Evolutionary conservation across 1,140 invertebrate genomes (phyloP).

Genomic region (Archivesica marissinica): DNA sequence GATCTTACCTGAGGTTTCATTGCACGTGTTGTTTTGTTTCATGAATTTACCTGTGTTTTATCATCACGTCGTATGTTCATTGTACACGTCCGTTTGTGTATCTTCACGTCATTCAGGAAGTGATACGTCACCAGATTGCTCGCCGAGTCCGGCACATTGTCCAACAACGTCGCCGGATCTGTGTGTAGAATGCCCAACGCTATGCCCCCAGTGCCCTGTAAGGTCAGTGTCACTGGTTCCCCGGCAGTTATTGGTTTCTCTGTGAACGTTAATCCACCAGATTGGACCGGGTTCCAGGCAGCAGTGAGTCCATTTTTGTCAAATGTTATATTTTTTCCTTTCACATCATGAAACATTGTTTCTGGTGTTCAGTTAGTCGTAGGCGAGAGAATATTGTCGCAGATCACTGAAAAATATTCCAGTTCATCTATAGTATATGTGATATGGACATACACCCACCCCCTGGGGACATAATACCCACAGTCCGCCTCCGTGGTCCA

Average conservation of each 20-base stretch:
- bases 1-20: no score
- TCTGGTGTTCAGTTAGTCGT: background rate
- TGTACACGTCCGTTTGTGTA: constrained; percentile 46
- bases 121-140: background rate
- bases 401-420: no score
- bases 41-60: background rate
- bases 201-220: constrained; percentile 35
- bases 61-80: constrained; percentile 31
- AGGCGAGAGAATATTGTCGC: no score
- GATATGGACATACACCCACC: no score
- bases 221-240: constrained; percentile 21
- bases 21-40: no score
- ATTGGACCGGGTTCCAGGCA: constrained; percentile 32
- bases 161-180: background rate
- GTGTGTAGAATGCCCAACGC: constrained; percentile 22
- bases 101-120: constrained; percentile 53
- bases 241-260: background rate
- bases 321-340: constrained; percentile 30
- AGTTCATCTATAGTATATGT: no score
- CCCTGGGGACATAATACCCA: no score
- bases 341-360: constrained; percentile 47
- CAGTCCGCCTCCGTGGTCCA: no score
- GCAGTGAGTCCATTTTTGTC: constrained; percentile 1
- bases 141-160: background rate
- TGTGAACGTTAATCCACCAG: constrained; percentile 30